Evolutionary conservation across 2,888 invertebrate species (phyloP).

Genomic region (Drosophila peninsularis): DNA sequence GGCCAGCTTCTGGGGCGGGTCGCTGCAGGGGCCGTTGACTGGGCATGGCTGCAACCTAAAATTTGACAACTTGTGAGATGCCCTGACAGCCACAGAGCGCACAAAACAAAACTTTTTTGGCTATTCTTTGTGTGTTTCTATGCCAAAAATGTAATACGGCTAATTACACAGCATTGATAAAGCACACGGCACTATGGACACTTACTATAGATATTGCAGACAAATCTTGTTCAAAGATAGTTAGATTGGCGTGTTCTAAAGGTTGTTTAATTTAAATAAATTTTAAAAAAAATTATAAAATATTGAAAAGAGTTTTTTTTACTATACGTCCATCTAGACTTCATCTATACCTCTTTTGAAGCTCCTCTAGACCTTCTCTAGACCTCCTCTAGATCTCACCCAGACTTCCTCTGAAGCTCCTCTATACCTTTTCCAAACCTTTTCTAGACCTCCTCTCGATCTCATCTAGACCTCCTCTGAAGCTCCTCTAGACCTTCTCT

Average conservation of each 20-base stretch:
- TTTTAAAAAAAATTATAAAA: too few species aligned
- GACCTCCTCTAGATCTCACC: too few species aligned
- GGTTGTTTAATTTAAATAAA: too few species aligned
- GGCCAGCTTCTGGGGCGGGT: not conserved
- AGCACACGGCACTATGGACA: slow-evolving; percentile 37
- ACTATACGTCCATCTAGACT: too few species aligned
- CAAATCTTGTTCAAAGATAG: slow-evolving; percentile 22
- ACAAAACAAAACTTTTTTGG: slow-evolving; percentile 71
- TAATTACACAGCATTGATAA: slow-evolving; percentile 69
- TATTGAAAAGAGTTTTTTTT: too few species aligned
- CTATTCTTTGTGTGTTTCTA: slow-evolving; percentile 71
- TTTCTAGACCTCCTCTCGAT: too few species aligned
- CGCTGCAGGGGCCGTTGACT: not conserved
- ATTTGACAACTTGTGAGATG: slow-evolving; percentile 79
- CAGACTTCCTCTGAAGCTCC: too few species aligned
- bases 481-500: too few species aligned
- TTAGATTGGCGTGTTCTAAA: not conserved
- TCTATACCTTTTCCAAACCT: too few species aligned
- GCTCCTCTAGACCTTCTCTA: too few species aligned
- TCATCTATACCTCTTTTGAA: too few species aligned
- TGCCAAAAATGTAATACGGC: slow-evolving; percentile 77
- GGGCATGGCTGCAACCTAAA: slow-evolving; percentile 55
- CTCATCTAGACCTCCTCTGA: too few species aligned
- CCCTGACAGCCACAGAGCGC: slow-evolving; percentile 69
- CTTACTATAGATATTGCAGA: not conserved